phyloP scores from a whole-genome alignment of 2,113 vertebrate genomes.

The Misgurnus anguillicaudatus region DNA sequence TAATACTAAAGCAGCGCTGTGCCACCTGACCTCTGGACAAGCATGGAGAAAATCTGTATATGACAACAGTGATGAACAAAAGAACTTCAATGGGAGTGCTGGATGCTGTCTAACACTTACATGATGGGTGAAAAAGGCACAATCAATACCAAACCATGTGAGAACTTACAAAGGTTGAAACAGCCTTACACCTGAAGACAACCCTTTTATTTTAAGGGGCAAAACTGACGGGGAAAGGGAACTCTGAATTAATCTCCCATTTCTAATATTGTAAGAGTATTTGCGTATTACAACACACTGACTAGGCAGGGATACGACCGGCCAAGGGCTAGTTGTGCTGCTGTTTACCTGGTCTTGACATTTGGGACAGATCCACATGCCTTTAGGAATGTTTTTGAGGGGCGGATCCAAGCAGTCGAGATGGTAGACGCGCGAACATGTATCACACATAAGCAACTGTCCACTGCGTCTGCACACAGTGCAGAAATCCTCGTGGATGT shows the following conservation, averaged over 20 bases:
- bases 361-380: conserved; percentile 99
- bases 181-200: conserved; percentile 65
- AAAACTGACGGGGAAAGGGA: conserved; percentile 40
- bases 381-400: conserved; percentile 99
- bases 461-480: conserved; percentile 99
- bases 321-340: conserved; percentile 38
- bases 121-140: conserved; percentile 72
- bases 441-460: conserved; percentile 99
- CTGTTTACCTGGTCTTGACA: conserved; percentile 98
- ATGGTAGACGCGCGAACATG: conserved; percentile 98
- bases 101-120: conserved; percentile 68
- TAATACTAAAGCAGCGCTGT: conserved; percentile 52
- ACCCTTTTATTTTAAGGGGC: conserved; percentile 7
- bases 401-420: conserved; percentile 98
- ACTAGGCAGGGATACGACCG: conserved; percentile 29
- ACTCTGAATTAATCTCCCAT: conserved; percentile 27
- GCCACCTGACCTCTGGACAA: conserved; percentile 35
- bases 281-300: conserved; percentile 42
- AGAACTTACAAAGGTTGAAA: conserved; percentile 74
- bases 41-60: conserved; percentile 53
- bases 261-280: conserved; percentile 8
- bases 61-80: conserved; percentile 59
- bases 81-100: conserved; percentile 68
- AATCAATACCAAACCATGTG: conserved; percentile 66
- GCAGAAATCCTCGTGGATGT: conserved; percentile 99